Evolutionary conservation across 2,888 invertebrate genomes (phyloP), one percentile per base, ranked within the genome.

Genomic region (Macrophya annulata): DNA sequence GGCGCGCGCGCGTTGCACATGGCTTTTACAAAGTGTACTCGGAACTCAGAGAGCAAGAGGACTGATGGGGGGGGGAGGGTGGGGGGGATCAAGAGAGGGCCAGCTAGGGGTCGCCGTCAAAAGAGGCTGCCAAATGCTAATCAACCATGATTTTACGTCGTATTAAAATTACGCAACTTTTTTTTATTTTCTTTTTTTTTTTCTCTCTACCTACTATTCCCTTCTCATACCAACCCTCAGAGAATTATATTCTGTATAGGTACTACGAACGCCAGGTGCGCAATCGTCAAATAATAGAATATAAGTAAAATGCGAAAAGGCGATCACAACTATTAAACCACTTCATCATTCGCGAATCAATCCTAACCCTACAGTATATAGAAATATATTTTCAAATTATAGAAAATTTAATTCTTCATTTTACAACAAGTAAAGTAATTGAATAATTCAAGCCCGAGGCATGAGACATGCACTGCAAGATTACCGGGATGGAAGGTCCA

Each of bases 71-170:
- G 62, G 40, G 9, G 25, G 12, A n/a, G 21, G 21, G 76, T 21
- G 21, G 10, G 15, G 76, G 76, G 43, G 68, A 31, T 68, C 68
- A 8, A 37, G 25, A 55, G 51, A 77, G 77, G 51, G 74, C 21
- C 62, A 15, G 31, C 81, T n/a, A 51, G 40, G 51, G 68, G 48
- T 65, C 48, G 68, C 83, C 68, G 68, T 83, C 40, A 71, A 71
- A 68, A 68, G 68, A 83, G 83, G 25, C 83, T 83, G 83, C 83
- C 89, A 87, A 88, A 87, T 88, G 88, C 86, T 89, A 87, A 89
- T 89, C 89, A 87, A 43, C 85, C 86, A 87, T 87, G 87, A 88
- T 87, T 86, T 81, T 45, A 68, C 65, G 81, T 81, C 68, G 48
- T 48, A 83, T 83, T 83, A 65, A 83, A 65, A n/a, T 43, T 45